Base-by-base conservation (phyloP, 2,113 vertebrate genomes). In the Loxodonta africana region DNA sequence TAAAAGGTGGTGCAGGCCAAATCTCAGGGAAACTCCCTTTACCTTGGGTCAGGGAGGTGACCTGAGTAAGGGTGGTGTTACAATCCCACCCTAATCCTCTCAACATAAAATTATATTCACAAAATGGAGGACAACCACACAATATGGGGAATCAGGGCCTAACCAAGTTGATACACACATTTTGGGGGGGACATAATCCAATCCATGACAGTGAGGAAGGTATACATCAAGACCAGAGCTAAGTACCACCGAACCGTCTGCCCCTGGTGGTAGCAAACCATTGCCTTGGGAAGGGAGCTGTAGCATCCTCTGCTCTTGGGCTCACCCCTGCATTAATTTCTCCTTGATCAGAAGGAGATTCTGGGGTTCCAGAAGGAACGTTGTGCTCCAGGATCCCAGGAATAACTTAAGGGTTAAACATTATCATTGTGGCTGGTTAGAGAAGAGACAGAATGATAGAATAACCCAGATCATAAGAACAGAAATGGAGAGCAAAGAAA, bases 261-360 rank as follows among this genome's bases (percentile, higher is more conserved):
- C 11, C 3, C 5, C 9, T 20, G 25, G 26, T 14, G 33, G 60
- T 51, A 6, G 44, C 60, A 91, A 71, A 28, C 17, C 26, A 28
- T 10, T 48, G 69, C 46, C 46, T 84, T 57, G 30, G 53, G 33
- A 77, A 84, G 30, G 20, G 17, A 87, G 33, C 37, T 15, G 12
- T 6, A 1, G 17, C 12, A 6, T 62, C 8, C 15, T 81, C 25
- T 15, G 5, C 0, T 3, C 28, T 14, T 53, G 18, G 1, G 9
- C 2, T 18, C 20, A 69, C 6, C 0, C 41, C 17, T 65, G 7
- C 8, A 65, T 21, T 53, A 25, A 57, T 23, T 3, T 8, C 6
- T 57, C 9, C 25, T 33, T 15, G n/a, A 20, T n/a, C 26, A 83
- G 2, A 83, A 44, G 30, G 37, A 88, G 48, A 83, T 63, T 67